A percentile compares a stretch with the other conserved stretches of the same genome.
phyloP scores from a whole-genome alignment of 92 coral and sea anemone genomes.

The Parazoanthus swiftii region DNA sequence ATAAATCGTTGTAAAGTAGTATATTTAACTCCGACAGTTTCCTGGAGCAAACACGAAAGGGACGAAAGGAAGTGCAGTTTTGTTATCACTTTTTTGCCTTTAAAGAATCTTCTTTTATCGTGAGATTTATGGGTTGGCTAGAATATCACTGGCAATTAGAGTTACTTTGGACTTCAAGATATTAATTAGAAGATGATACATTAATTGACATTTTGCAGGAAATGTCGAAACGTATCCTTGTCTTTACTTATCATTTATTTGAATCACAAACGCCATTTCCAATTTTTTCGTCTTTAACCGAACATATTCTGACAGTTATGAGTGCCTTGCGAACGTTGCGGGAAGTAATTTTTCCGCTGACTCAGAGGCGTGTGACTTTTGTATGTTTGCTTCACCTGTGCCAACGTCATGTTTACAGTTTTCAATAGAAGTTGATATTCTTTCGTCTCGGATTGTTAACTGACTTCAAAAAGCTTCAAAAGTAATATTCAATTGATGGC shows the following conservation, averaged over 20 bases:
- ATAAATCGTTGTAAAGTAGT: background rate
- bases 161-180: background rate
- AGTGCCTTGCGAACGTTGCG: slow-evolving; percentile 6
- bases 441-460: slow-evolving; percentile 64
- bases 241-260: slow-evolving; percentile 9
- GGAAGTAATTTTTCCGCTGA: slow-evolving; percentile 37
- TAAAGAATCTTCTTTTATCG: slow-evolving; percentile 6
- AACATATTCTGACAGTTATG: slow-evolving; percentile 13
- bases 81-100: background rate
- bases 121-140: background rate
- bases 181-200: slow-evolving; percentile 1
- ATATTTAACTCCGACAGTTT: background rate
- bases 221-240: background rate
- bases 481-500: slow-evolving; percentile 77
- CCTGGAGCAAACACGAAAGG: background rate
- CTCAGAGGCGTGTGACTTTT: slow-evolving; percentile 66
- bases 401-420: slow-evolving; percentile 16
- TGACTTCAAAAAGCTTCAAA: slow-evolving; percentile 79
- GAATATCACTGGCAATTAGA: background rate
- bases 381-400: slow-evolving; percentile 67
- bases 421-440: slow-evolving; percentile 43
- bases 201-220: slow-evolving; percentile 4
- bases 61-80: slow-evolving; percentile 11
- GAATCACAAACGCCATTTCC: slow-evolving; percentile 9
- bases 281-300: slow-evolving; percentile 15